A percentile compares a stretch with the other conserved stretches of the same genome.
Evolutionary conservation across 1,140 invertebrate species (phyloP).

Genomic region (Phenacoccus solenopsis): DNA sequence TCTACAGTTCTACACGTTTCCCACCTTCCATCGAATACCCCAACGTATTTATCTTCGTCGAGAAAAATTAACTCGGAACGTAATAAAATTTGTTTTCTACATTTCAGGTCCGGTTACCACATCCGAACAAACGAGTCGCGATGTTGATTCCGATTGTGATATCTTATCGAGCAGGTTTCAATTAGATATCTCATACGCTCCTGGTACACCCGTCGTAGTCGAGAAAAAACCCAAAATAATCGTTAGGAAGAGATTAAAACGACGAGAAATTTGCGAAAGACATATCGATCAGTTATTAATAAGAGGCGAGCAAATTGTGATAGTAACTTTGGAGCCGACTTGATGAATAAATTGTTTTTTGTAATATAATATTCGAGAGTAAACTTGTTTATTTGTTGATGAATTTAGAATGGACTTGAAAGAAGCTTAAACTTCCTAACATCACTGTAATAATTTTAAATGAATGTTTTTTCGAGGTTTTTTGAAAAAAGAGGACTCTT

Average conservation of each 20-base stretch:
- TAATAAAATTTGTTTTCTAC: not conserved
- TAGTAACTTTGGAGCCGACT: conserved; percentile 32
- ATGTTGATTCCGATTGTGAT: too few species aligned
- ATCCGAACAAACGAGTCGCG: not conserved
- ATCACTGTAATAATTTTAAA: too few species aligned
- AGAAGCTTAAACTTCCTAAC: too few species aligned
- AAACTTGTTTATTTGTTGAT: not conserved
- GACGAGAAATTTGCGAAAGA: conserved; percentile 52
- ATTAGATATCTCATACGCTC: too few species aligned
- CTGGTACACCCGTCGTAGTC: not conserved
- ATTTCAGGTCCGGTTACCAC: not conserved
- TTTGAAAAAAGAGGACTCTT: too few species aligned
- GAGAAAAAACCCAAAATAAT: not conserved
- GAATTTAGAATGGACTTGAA: too few species aligned
- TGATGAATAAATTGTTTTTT: not conserved
- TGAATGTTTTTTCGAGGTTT: too few species aligned
- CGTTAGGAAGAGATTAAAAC: conserved; percentile 36
- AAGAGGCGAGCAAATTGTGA: conserved; percentile 70
- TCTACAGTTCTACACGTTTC: too few species aligned
- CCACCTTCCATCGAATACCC: too few species aligned
- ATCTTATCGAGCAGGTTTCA: too few species aligned
- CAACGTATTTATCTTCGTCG: too few species aligned
- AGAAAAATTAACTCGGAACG: too few species aligned
- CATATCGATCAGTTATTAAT: conserved; percentile 67
- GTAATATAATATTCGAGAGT: not conserved